A percentile compares a stretch with the other conserved stretches of the same genome.
Conservation (phyloP, 2,888 invertebrate genomes). For the Podabrus alpinus region DNA sequence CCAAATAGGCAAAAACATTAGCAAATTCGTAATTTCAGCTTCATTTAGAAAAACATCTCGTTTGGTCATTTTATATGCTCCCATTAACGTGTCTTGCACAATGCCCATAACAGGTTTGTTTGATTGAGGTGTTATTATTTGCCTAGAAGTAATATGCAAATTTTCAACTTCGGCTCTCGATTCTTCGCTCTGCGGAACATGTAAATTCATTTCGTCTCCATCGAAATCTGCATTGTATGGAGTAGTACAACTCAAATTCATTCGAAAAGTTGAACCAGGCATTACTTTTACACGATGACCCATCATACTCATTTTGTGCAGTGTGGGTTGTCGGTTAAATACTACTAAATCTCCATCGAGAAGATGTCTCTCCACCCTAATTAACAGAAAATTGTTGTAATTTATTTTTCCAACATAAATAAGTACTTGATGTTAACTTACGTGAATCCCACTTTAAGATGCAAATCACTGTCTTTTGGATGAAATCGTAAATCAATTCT, state of each 20-base stretch:
- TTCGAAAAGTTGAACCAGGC: constrained; percentile 99
- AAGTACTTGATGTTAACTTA: constrained; percentile 31
- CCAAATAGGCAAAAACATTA: constrained; percentile 99
- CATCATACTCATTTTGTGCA: constrained; percentile 99
- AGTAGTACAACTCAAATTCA: constrained; percentile 97
- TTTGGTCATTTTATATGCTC: constrained; percentile 99
- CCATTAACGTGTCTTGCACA: constrained; percentile 97
- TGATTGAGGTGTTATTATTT: constrained; percentile 96
- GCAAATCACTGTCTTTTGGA: constrained; percentile 96
- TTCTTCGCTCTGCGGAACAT: constrained; percentile 98
- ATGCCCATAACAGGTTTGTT: constrained; percentile 99
- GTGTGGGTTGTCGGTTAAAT: constrained; percentile 98
- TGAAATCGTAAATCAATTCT: constrained; percentile 97
- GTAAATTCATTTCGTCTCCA: constrained; percentile 99
- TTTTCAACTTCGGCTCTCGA: constrained; percentile 97
- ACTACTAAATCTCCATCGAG: constrained; percentile 97
- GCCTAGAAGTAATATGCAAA: constrained; percentile 91
- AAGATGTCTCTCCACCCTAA: constrained; percentile 91
- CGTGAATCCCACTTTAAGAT: constrained; percentile 93
- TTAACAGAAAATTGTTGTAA: neutral
- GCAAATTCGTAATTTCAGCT: constrained; percentile 97
- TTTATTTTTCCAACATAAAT: neutral
- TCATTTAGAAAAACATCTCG: constrained; percentile 97
- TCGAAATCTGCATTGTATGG: constrained; percentile 99
- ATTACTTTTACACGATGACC: constrained; percentile 96